Base-by-base conservation (phyloP, 2,797 vertebrate genomes). In the Sebastes cheni region DNA sequence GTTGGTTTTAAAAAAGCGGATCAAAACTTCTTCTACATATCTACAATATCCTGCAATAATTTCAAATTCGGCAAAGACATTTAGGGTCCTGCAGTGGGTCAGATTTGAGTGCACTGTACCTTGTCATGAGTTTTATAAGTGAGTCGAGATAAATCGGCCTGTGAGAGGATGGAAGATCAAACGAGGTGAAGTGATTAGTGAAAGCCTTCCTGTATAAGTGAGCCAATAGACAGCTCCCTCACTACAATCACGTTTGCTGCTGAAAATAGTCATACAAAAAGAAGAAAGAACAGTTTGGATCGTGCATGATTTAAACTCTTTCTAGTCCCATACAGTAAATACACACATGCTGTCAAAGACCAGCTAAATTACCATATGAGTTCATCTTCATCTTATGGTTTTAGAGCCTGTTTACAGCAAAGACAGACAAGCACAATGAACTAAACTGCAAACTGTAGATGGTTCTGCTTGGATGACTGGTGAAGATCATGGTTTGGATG, bases 171-270 rank as follows among this genome's bases (percentile, higher is more conserved):
- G 25, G 34, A 32, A 42, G 81, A 75, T 77, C 64, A 71, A 71
- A 67, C 13, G 23, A 81, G 76, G 27, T 27, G 42, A 77, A 78
- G 69, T 84, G 65, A 83, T 87, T 73, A 77, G 72, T 55, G 46
- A 83, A 81, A 80, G 67, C 29, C 52, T 82, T 83, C 73, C 77
- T 79, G 67, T 68, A 2, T 42, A 27, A 77, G 27, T 16, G 25
- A 84, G 72, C 61, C 66, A 82, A 42, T 18, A 27, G 34, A 18
- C 39, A 29, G 27, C 20, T 71, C 50, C 61, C 22, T 74, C 60
- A 3, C 16, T 27, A 52, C 22, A 36, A 32, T 60, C 46, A 72
- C 32, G 50, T 69, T 56, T 56, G 11, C 25, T 25, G 36, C 77
- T 55, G 52, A 71, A 75, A 85, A 74, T 56, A 65, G 4, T 11